phyloP scores from a whole-genome alignment of 2,888 invertebrate species.

The Tinea trinotella region DNA sequence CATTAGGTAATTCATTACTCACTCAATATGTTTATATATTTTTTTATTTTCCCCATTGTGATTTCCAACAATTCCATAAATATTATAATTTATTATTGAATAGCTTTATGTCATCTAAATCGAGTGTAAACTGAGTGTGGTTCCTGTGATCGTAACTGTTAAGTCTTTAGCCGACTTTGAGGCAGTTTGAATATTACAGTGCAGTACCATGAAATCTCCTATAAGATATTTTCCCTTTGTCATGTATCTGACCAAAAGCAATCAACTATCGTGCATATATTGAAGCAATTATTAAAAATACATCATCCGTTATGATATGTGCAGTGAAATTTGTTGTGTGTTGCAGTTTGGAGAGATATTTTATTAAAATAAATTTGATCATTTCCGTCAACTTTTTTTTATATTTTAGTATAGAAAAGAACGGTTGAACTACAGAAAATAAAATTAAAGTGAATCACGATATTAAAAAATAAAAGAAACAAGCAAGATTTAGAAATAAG shows the following conservation, averaged over 20 bases:
- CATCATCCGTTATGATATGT: constrained; percentile 69
- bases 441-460: too few relatives aligned
- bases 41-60: not conserved
- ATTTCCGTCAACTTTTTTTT: too few relatives aligned
- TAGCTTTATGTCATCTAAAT: not conserved
- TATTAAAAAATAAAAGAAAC: too few relatives aligned
- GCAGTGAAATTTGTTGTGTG: too few relatives aligned
- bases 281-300: constrained; percentile 65
- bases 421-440: too few relatives aligned
- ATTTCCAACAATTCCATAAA: not conserved
- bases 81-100: not conserved
- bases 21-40: not conserved
- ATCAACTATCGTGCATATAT: constrained; percentile 37
- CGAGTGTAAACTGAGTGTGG: not conserved
- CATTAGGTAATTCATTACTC: not conserved
- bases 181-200: not conserved
- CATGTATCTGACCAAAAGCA: constrained; percentile 34
- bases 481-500: too few relatives aligned
- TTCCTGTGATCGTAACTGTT: not conserved
- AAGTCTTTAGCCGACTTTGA: constrained; percentile 2
- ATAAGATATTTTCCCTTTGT: constrained; percentile 64
- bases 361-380: too few relatives aligned
- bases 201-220: constrained; percentile 35
- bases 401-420: too few relatives aligned
- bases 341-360: too few relatives aligned